Percentiles rank a stretch among this genome's conserved stretches.
phyloP scores from a whole-genome alignment of 2,797 vertebrate genomes.

The Cirrhinus mrigala region DNA sequence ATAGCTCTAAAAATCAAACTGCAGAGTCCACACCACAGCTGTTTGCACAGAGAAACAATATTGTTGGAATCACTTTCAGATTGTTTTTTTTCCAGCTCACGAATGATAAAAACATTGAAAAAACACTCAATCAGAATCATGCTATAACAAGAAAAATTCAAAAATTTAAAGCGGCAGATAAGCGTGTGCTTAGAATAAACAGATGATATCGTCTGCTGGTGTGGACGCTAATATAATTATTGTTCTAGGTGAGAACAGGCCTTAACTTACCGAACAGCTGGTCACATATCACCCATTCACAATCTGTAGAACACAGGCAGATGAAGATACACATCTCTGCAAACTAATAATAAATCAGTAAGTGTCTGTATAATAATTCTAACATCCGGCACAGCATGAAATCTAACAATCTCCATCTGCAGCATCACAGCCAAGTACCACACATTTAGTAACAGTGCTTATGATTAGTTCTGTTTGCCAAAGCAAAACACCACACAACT shows the following conservation, averaged over 20 bases:
- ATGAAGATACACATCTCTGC: background rate
- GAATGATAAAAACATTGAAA: too few relatives aligned
- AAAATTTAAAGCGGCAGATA: too few relatives aligned
- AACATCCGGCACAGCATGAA: background rate
- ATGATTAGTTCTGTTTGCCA: background rate
- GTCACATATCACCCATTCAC: background rate
- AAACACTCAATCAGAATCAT: too few relatives aligned
- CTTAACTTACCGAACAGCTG: conserved; percentile 63
- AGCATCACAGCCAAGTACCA: background rate
- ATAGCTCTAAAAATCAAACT: too few relatives aligned
- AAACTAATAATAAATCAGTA: background rate
- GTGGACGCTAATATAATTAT: too few relatives aligned
- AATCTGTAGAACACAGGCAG: background rate
- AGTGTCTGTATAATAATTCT: background rate
- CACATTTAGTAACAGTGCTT: background rate
- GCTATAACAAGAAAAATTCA: too few relatives aligned
- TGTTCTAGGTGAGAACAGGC: conserved; percentile 62
- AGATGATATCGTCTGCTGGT: too few relatives aligned
- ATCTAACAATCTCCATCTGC: background rate
- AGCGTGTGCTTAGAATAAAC: too few relatives aligned
- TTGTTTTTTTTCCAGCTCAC: too few relatives aligned
- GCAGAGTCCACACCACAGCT: too few relatives aligned
- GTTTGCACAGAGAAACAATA: too few relatives aligned
- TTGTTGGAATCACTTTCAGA: too few relatives aligned
- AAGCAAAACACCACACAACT: background rate